These are phyloP conservation scores for Mionectes macconnelli DNA, from an alignment of 2,113 vertebrate genomes.

Conservation along the genomic window DNA sequence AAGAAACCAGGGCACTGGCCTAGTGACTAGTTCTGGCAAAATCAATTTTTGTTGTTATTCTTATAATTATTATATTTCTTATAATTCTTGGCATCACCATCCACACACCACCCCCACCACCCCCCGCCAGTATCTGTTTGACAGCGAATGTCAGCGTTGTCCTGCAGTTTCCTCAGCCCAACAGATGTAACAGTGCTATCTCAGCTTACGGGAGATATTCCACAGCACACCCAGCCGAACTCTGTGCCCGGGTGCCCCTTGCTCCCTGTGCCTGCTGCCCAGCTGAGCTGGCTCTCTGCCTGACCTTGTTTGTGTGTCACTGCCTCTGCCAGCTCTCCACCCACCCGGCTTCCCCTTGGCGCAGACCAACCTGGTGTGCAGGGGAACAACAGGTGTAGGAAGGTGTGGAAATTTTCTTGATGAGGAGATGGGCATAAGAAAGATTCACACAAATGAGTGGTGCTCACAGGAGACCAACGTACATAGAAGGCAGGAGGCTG, in stretches of 20 bases:
- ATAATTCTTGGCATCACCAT: background rate
- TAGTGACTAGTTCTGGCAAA: too few species aligned
- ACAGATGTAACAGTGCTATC: background rate
- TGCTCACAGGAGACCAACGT: background rate
- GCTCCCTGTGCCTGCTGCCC: background rate
- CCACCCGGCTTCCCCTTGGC: background rate
- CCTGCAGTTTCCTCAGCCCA: background rate
- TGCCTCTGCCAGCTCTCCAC: background rate
- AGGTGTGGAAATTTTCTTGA: background rate
- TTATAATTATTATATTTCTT: background rate
- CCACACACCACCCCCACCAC: background rate
- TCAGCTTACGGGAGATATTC: background rate
- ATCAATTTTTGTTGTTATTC: too few species aligned
- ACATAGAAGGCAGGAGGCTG: background rate
- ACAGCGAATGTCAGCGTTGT: background rate
- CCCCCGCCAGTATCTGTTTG: background rate
- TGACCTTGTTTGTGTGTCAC: background rate
- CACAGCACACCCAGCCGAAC: rapidly evolving
- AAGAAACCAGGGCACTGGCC: background rate
- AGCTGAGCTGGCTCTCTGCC: background rate
- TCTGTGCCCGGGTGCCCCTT: rapidly evolving
- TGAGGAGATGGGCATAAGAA: background rate
- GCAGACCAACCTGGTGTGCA: background rate
- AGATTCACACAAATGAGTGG: background rate
- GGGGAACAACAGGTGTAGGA: background rate